Evolutionary conservation across 2,888 invertebrate genomes (phyloP).

Genomic region (Trypoxylon attenuatum): DNA sequence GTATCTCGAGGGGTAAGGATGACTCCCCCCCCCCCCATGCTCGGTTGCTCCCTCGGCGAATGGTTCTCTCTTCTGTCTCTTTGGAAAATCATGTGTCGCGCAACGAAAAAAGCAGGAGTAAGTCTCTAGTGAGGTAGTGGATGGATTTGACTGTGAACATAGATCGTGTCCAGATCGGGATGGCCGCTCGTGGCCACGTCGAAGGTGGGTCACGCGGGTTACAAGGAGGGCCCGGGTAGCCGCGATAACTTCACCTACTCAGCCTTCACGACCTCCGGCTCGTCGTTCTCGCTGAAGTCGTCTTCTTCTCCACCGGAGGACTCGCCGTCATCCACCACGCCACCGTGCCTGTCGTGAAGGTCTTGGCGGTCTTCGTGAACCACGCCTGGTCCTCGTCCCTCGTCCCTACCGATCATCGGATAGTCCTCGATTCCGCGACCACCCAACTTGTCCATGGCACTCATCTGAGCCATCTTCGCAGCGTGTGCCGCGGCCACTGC

Average conservation of each 20-base stretch:
- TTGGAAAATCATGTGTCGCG: constrained; percentile 36
- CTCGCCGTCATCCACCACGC: constrained; percentile 62
- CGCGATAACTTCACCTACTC: constrained; percentile 54
- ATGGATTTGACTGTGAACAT: constrained; percentile 57
- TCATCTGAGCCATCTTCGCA: constrained; percentile 86
- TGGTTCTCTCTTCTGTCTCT: constrained; percentile 15
- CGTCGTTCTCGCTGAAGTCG: constrained; percentile 71
- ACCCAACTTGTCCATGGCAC: constrained; percentile 77
- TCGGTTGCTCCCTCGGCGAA: neutral
- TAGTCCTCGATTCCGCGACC: constrained; percentile 66
- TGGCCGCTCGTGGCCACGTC: constrained; percentile 7
- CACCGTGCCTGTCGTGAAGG: constrained; percentile 55
- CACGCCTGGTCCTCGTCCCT: constrained; percentile 61
- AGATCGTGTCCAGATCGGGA: neutral
- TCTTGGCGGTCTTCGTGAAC: constrained; percentile 67
- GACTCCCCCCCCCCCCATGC: constrained; percentile 5
- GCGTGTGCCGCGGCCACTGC: constrained; percentile 83
- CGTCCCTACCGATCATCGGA: constrained; percentile 69
- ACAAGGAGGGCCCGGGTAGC: neutral
- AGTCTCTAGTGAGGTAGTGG: constrained; percentile 65
- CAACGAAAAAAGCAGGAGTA: constrained; percentile 32
- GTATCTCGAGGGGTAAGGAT: constrained; percentile 14
- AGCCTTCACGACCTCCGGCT: constrained; percentile 67
- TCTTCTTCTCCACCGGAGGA: constrained; percentile 70
- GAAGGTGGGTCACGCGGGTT: constrained; percentile 17